Percentiles rank a stretch among this genome's conserved stretches.
Evolutionary conservation across 2,113 vertebrate genomes (phyloP).

Genomic region (Oncorhynchus keta): DNA sequence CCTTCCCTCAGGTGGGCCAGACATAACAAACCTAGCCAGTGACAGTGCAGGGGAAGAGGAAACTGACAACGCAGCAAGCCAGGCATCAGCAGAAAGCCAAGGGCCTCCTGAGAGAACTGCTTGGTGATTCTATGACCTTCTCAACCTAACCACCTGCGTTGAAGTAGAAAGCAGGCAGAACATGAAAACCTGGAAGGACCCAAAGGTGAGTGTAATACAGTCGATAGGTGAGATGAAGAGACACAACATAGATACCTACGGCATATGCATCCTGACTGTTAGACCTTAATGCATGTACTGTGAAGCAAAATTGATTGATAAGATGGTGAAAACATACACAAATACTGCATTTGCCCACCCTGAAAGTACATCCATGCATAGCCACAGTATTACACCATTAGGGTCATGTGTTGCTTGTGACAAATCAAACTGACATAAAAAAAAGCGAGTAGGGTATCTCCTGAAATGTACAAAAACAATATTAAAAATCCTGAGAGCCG

Average conservation of each 20-base stretch:
- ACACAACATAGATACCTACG: background rate
- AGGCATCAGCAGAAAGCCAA: slow-evolving; percentile 30
- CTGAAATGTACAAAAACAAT: too few relatives aligned
- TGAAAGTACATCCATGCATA: too few relatives aligned
- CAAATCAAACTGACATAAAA: too few relatives aligned
- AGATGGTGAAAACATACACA: too few relatives aligned
- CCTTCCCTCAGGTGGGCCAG: slow-evolving; percentile 23
- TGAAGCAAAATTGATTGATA: too few relatives aligned
- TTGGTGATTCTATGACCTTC: background rate
- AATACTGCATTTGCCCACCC: too few relatives aligned
- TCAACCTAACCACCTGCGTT: background rate
- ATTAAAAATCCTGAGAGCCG: too few relatives aligned
- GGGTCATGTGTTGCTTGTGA: too few relatives aligned
- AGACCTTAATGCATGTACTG: too few relatives aligned
- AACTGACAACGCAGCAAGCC: slow-evolving; percentile 29
- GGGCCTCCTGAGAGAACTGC: slow-evolving; percentile 31
- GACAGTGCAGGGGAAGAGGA: slow-evolving; percentile 16
- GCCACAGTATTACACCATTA: too few relatives aligned
- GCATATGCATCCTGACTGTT: too few relatives aligned
- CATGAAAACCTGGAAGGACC: background rate
- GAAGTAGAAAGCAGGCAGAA: background rate
- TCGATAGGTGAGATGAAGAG: background rate
- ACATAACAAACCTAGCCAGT: slow-evolving; percentile 21
- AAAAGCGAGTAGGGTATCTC: too few relatives aligned
- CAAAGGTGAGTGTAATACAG: background rate